These are phyloP conservation scores for Lydus trimaculatus DNA, from an alignment of 2,888 invertebrate genomes.

Conservation along the genomic window DNA sequence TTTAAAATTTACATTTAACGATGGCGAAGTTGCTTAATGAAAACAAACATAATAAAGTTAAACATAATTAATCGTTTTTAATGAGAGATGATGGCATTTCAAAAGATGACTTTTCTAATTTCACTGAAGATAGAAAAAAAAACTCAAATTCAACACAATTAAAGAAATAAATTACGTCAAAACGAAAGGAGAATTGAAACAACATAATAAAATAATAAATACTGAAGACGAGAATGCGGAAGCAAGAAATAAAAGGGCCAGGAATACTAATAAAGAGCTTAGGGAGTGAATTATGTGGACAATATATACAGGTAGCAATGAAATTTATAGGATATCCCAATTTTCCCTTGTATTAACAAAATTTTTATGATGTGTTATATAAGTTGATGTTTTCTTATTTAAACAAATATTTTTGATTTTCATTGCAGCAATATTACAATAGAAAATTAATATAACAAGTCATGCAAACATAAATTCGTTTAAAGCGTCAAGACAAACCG, in stretches of 20 bases:
- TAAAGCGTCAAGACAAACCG: slow-evolving; percentile 9
- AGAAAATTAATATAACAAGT: slow-evolving; percentile 13
- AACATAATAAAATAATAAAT: neutral
- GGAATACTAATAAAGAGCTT: neutral
- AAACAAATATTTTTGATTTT: slow-evolving; percentile 13
- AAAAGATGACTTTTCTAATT: neutral
- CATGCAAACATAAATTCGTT: slow-evolving; percentile 15
- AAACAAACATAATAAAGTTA: no score
- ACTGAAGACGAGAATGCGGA: neutral
- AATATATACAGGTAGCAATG: no score
- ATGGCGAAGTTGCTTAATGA: no score
- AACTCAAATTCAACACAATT: neutral
- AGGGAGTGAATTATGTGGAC: neutral
- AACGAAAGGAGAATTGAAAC: neutral
- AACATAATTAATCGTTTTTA: no score
- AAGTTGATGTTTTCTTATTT: neutral
- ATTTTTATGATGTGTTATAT: no score
- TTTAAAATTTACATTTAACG: no score
- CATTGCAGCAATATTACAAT: neutral
- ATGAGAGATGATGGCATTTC: neutral
- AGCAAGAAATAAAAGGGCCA: neutral
- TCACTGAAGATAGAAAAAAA: neutral
- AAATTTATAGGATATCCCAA: no score
- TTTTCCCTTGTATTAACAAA: no score
- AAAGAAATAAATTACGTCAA: neutral